phyloP scores from a whole-genome alignment of 2,888 invertebrate genomes.

The Papilio gigon region DNA sequence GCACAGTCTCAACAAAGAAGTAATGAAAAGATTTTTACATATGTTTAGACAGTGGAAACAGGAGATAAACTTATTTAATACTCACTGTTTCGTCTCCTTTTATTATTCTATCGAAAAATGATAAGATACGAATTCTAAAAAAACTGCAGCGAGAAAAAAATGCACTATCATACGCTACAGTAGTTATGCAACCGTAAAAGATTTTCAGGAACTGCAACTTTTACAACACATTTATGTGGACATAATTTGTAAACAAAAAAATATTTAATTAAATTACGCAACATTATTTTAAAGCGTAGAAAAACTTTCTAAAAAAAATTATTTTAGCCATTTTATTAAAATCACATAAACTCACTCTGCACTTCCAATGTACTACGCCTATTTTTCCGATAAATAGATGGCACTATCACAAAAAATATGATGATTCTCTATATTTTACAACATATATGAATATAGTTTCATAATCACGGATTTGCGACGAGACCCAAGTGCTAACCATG shows the following conservation, averaged over 20 bases:
- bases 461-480: conserved; percentile 8
- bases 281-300: too few species aligned
- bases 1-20: background rate
- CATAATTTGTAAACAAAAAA: too few species aligned
- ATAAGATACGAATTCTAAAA: too few species aligned
- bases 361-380: background rate
- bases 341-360: background rate
- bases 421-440: background rate
- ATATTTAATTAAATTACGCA: too few species aligned
- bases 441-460: conserved; percentile 7
- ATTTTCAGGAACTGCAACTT: background rate
- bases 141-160: background rate
- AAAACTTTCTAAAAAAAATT: background rate
- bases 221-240: too few species aligned
- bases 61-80: background rate
- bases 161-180: background rate
- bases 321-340: background rate
- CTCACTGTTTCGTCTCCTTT: background rate
- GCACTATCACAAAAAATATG: conserved; percentile 1
- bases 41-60: background rate
- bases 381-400: conserved; percentile 1
- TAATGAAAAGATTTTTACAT: background rate
- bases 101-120: background rate
- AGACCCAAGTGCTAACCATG: conserved; percentile 33
- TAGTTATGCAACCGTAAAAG: conserved; percentile 7